Conservation (phyloP, 2,888 invertebrate species). For the Lutraria lutraria region DNA sequence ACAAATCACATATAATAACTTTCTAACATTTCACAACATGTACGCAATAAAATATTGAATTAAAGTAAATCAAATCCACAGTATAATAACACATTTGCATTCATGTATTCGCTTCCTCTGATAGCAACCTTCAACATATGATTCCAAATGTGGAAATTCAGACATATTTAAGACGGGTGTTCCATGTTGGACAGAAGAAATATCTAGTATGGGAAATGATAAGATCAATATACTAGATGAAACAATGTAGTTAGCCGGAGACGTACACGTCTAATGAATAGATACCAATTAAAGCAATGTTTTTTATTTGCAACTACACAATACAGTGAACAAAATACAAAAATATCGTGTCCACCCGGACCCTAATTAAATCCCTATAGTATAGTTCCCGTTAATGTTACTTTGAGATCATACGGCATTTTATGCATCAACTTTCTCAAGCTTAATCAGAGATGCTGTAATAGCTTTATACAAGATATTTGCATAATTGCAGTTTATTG, state of each 20-base stretch:
- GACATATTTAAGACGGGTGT: neutral
- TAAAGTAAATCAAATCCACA: neutral
- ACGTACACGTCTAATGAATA: neutral
- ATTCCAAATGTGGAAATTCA: slow-evolving; percentile 8
- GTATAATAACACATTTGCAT: neutral
- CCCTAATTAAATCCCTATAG: neutral
- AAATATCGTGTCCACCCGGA: neutral
- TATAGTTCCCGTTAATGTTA: neutral
- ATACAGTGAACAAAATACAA: neutral
- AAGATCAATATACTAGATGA: neutral
- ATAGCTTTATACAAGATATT: neutral
- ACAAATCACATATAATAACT: neutral
- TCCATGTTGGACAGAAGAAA: neutral
- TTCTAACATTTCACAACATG: neutral
- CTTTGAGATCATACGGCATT: neutral
- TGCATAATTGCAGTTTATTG: slow-evolving; percentile 22
- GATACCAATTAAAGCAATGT: neutral
- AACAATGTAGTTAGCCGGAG: neutral
- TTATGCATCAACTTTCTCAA: neutral
- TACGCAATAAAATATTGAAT: neutral
- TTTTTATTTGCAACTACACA: neutral
- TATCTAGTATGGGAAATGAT: neutral
- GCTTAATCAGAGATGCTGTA: neutral
- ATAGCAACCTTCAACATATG: neutral
- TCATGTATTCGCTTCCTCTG: neutral